These are phyloP conservation scores for Umimayanthus kanabou DNA, from an alignment of 92 coral and sea anemone species.

Conservation along the genomic window DNA sequence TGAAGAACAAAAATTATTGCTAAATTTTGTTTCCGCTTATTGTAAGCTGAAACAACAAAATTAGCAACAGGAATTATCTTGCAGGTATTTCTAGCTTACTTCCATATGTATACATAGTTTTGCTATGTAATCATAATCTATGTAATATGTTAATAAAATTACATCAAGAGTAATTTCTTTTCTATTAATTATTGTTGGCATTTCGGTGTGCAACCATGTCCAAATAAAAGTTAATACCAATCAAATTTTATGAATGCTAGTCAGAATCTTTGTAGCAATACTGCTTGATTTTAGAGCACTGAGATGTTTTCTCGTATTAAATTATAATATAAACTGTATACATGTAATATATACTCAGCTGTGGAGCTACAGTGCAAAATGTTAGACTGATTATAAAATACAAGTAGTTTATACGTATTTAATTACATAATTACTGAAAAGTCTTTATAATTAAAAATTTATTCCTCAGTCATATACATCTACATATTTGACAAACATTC, in stretches of 20 bases:
- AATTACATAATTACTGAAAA: neutral
- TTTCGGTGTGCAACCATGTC: too few species aligned
- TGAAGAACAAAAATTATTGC: neutral
- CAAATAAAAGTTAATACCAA: neutral
- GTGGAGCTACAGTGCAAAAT: conserved; percentile 1
- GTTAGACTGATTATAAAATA: conserved; percentile 5
- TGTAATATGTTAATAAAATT: neutral
- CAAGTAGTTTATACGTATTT: neutral
- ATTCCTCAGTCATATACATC: too few species aligned
- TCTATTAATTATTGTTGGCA: neutral
- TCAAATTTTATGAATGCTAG: neutral
- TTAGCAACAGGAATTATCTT: neutral
- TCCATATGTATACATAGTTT: too few species aligned
- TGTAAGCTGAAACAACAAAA: conserved; percentile 2
- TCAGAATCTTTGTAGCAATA: neutral
- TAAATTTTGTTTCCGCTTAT: too few species aligned
- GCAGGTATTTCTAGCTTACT: neutral
- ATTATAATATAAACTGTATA: neutral
- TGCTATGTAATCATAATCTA: neutral
- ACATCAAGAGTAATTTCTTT: neutral
- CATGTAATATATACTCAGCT: neutral
- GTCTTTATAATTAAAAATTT: too few species aligned
- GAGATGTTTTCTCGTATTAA: neutral
- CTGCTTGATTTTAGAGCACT: neutral
- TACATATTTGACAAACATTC: too few species aligned